Percentiles rank a stretch among this genome's conserved stretches.
Conservation (phyloP, 2,797 vertebrate species). For the Ispidina lecontei region DNA sequence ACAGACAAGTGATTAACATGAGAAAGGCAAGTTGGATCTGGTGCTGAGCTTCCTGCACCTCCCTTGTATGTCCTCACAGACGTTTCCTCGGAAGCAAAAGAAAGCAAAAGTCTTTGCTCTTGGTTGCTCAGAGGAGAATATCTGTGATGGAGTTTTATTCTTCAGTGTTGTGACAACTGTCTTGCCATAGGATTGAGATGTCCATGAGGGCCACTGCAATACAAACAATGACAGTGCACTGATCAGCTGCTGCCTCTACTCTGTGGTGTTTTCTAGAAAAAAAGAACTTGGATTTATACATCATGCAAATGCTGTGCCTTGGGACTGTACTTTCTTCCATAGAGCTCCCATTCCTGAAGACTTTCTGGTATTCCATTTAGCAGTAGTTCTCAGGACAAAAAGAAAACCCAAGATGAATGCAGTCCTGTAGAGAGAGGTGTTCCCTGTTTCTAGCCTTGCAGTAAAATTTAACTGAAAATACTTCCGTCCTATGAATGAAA, state of each 20-base stretch:
- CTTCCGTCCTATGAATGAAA: neutral
- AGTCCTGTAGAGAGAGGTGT: neutral
- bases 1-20: constrained; percentile 66
- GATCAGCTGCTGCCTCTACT: neutral
- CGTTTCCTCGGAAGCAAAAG: neutral
- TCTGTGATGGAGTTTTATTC: neutral
- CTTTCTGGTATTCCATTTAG: neutral
- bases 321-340: neutral
- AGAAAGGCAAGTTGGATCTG: constrained; percentile 65
- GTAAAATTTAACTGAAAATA: neutral
- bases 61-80: neutral
- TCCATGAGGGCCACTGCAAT: neutral
- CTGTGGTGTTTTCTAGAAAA: neutral
- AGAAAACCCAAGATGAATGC: accelerated
- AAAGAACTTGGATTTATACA: neutral
- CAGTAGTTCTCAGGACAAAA: neutral
- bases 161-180: neutral
- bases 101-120: neutral
- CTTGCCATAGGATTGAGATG: neutral
- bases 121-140: neutral
- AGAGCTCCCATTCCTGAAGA: neutral
- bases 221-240: neutral
- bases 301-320: neutral
- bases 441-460: neutral
- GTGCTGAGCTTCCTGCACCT: constrained; percentile 42